Base-by-base conservation (phyloP, 2,113 vertebrate species). In the Sapayoa aenigma region DNA sequence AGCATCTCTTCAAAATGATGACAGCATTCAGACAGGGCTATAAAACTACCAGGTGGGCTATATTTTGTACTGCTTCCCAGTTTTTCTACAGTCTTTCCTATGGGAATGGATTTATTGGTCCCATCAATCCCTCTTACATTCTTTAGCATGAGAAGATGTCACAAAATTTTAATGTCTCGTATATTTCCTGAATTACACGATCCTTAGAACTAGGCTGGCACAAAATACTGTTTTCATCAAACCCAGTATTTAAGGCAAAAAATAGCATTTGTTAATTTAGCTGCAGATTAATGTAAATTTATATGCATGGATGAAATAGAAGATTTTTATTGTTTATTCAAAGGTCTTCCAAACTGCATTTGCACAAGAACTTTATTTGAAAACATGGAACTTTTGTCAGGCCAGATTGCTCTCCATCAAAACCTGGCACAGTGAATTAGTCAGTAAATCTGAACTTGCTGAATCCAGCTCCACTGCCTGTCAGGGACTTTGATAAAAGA, bases 61-160 rank as follows among this genome's bases (percentile, higher is more conserved):
- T 72, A 91, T 93, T 94, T 87, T 3, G n/a, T 72, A 42, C 83
- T 44, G 53, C 78, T 94, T 93, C 93, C 95, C 67, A 19, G 35
- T 93, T 95, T 96, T 96, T 94, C 83, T 97, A 80, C 82, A 84
- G 55, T 81, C 95, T 95, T 96, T 79, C 96, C 95, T 91, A 53
- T 2, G 37, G 96, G 90, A 97, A 95, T 75, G 67, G 83, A 95
- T 97, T 97, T 98, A 97, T 94, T 96, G 93, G 86, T 94, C 87
- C 85, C 91, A 96, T 97, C 96, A 97, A 96, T 97, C 91, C 89
- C 93, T 91, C 89, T 96, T 94, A 91, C 66, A 87, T 68, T 95
- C 95, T 95, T 94, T 94, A 97, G 96, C 95, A 95, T 5, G 49
- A 58, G 81, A 93, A 97, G 95, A 83, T 93, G 89, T 87, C 94